Conservation (phyloP, 2,888 invertebrate genomes). For the Ferrisia virgata region DNA sequence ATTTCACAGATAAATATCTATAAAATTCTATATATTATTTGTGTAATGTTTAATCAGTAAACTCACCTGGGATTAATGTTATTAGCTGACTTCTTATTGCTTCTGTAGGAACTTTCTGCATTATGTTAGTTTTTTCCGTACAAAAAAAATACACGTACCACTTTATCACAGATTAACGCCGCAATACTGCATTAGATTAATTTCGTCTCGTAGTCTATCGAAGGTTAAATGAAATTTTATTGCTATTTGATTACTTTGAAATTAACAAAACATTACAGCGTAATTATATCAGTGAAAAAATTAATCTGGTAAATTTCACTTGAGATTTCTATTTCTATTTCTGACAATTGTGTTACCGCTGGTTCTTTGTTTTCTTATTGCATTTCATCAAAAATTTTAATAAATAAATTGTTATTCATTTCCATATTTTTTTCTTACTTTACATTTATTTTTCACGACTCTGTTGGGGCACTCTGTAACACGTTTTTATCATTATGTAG, state of each 20-base stretch:
- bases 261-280: neutral
- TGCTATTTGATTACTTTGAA: neutral
- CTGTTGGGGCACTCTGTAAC: too few relatives aligned
- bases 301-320: neutral
- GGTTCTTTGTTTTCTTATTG: too few relatives aligned
- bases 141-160: neutral
- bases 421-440: too few relatives aligned
- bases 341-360: too few relatives aligned
- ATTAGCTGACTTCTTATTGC: neutral
- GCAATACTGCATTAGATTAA: neutral
- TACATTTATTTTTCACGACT: too few relatives aligned
- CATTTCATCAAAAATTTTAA: too few relatives aligned
- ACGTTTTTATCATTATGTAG: too few relatives aligned
- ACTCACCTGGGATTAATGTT: neutral
- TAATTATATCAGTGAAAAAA: neutral
- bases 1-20: too few relatives aligned
- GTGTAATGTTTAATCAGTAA: too few relatives aligned
- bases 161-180: neutral
- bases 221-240: neutral
- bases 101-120: neutral
- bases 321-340: too few relatives aligned
- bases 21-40: too few relatives aligned
- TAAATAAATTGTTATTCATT: too few relatives aligned
- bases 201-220: neutral
- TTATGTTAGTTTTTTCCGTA: neutral